These are phyloP conservation scores for Natrix natrix DNA, from an alignment of 2,797 vertebrate genomes.

Conservation along the genomic window DNA sequence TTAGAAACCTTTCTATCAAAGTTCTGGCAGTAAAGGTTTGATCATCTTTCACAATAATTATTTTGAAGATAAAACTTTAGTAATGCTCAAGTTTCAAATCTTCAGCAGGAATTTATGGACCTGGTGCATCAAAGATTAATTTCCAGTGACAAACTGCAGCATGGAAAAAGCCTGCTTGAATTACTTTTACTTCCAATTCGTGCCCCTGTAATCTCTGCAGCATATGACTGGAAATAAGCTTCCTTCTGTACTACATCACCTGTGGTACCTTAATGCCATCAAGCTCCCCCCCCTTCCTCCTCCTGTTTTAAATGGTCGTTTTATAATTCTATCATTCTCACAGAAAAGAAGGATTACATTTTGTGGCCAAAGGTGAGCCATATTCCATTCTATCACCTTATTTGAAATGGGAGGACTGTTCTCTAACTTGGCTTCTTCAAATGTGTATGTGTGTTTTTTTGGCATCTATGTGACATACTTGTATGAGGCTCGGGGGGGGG, in stretches of 20 bases:
- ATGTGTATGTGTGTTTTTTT: not conserved
- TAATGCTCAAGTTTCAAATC: not conserved
- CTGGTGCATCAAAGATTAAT: not conserved
- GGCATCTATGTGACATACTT: not conserved
- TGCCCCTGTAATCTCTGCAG: not conserved
- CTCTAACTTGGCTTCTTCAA: not conserved
- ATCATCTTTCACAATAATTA: not conserved
- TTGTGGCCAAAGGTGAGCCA: not conserved
- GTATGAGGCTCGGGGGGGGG: not conserved
- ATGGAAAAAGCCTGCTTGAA: not conserved
- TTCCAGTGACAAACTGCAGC: not conserved
- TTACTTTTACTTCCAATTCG: not conserved
- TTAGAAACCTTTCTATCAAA: not conserved
- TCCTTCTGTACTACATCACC: not conserved
- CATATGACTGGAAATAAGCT: not conserved
- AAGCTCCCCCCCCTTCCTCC: not conserved
- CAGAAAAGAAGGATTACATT: not conserved
- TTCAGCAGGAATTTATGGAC: not conserved
- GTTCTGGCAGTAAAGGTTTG: not conserved
- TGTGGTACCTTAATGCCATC: not conserved
- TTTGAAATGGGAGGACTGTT: not conserved
- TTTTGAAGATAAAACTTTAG: not conserved
- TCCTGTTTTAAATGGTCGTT: not conserved
- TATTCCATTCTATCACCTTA: not conserved
- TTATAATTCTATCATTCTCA: not conserved